A percentile compares a stretch with the other conserved stretches of the same genome.
Evolutionary conservation across 2,113 vertebrate genomes (phyloP).

Genomic region (Felis chaus): DNA sequence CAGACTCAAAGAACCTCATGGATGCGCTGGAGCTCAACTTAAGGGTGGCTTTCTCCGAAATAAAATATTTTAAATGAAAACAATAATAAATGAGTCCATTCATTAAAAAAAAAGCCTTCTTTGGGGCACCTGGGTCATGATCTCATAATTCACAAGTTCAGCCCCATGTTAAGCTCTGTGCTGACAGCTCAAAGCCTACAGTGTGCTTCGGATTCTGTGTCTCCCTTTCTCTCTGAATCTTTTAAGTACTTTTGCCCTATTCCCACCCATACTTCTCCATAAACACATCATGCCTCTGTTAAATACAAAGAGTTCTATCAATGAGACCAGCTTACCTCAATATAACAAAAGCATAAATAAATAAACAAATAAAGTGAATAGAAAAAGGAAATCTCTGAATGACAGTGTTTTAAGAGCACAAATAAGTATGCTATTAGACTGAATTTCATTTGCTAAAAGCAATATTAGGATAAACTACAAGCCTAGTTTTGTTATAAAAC

Average conservation of each 20-base stretch:
- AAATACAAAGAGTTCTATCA: background rate
- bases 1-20: rapidly evolving
- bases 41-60: rapidly evolving
- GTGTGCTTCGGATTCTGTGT: no score
- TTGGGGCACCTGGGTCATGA: no score
- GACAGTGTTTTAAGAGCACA: background rate
- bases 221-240: background rate
- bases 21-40: rapidly evolving
- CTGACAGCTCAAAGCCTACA: no score
- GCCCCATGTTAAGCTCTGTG: no score
- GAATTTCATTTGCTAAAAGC: background rate
- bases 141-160: no score
- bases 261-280: background rate
- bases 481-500: background rate
- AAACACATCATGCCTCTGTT: background rate
- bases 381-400: background rate
- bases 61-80: no score
- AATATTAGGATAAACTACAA: background rate
- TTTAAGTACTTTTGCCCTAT: background rate
- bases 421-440: background rate
- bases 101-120: background rate
- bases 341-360: background rate
- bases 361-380: background rate
- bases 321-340: background rate
- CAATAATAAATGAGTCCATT: background rate